These are phyloP conservation scores for Eurystomus glaucurus DNA, from an alignment of 2,797 vertebrate species.

Conservation along the genomic window DNA sequence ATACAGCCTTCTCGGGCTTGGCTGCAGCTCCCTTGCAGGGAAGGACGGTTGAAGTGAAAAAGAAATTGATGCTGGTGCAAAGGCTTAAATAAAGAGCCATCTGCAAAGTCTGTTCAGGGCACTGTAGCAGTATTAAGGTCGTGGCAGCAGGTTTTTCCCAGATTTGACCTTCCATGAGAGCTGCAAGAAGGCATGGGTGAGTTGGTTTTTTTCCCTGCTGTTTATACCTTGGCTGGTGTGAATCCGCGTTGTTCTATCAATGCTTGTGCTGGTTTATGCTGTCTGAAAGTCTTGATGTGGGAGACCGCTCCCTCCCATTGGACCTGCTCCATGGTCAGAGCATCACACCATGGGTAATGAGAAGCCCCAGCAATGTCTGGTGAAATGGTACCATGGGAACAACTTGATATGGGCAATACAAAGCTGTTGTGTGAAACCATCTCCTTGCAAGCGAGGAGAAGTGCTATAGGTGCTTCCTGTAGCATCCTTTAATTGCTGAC, in stretches of 20 bases:
- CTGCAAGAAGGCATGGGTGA: background rate
- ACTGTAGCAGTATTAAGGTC: fast-evolving
- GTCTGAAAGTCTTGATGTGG: background rate
- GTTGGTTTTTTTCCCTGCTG: background rate
- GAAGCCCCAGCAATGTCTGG: fast-evolving
- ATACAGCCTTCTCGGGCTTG: background rate
- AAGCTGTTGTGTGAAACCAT: background rate
- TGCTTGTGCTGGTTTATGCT: background rate
- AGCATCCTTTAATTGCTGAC: background rate
- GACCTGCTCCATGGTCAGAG: background rate
- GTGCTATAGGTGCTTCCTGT: background rate
- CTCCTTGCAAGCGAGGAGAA: background rate
- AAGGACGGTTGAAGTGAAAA: background rate
- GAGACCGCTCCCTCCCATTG: background rate
- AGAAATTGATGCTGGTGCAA: background rate
- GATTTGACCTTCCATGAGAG: background rate
- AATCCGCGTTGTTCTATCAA: background rate
- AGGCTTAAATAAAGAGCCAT: background rate
- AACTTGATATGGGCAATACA: fast-evolving
- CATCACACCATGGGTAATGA: fast-evolving
- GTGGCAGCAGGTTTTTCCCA: fast-evolving
- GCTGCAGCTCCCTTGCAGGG: background rate
- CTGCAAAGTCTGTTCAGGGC: background rate
- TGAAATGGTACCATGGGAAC: background rate
- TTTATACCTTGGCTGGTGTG: background rate